Evolutionary conservation across 2,113 vertebrate genomes (phyloP).

Genomic region (Hiodon alosoides): DNA sequence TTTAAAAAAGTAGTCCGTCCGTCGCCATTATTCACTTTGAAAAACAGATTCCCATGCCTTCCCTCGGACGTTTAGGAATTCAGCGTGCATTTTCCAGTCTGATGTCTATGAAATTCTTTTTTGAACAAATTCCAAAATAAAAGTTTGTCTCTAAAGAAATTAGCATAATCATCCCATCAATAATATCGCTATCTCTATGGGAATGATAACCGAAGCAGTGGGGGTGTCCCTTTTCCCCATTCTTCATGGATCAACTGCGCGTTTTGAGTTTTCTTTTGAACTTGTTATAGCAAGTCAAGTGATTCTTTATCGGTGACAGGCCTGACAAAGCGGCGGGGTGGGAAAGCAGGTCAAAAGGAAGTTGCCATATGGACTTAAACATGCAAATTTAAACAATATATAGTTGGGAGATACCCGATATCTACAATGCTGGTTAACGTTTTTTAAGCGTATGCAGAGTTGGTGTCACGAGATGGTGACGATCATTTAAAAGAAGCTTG

Average conservation of each 20-base stretch:
- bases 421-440: conserved; percentile 49
- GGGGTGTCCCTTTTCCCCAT: conserved; percentile 91
- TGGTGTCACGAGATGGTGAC: not conserved
- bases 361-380: conserved; percentile 90
- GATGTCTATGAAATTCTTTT: conserved; percentile 81
- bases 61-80: conserved; percentile 77
- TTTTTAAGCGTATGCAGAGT: conserved; percentile 24
- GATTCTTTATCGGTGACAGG: conserved; percentile 98
- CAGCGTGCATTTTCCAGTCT: conserved; percentile 71
- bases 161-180: conserved; percentile 90
- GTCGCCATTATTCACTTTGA: conserved; percentile 63
- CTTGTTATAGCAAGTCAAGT: conserved; percentile 97
- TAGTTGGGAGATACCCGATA: conserved; percentile 59
- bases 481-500: conserved; percentile 9
- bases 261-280: conserved; percentile 94
- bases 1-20: conserved; percentile 18
- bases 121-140: conserved; percentile 82
- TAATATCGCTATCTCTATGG: conserved; percentile 91
- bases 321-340: conserved; percentile 87
- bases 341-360: conserved; percentile 95
- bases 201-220: conserved; percentile 86
- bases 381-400: conserved; percentile 80
- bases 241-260: conserved; percentile 93
- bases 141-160: conserved; percentile 76
- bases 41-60: conserved; percentile 71